A percentile compares a stretch with the other conserved stretches of the same genome.
These are phyloP conservation scores for Dermochelys coriacea DNA, from an alignment of 2,797 vertebrate species.

Conservation along the genomic window DNA sequence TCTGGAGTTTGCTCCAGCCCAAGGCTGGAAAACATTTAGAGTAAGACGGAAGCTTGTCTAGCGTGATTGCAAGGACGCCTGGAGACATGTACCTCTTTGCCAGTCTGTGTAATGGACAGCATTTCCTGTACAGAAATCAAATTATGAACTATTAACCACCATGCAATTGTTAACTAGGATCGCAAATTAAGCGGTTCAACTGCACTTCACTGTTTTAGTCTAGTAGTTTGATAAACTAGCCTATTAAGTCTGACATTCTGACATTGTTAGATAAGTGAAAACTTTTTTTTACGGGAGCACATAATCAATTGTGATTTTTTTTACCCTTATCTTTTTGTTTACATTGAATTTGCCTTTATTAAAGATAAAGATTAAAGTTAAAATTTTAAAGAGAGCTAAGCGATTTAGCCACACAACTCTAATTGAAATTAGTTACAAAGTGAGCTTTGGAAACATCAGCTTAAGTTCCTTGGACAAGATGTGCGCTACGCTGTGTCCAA, in stretches of 20 bases:
- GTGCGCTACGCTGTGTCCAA: not conserved
- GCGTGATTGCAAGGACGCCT: rapidly evolving
- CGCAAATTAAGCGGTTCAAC: conserved; percentile 19
- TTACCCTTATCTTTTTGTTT: conserved; percentile 33
- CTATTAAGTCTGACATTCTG: conserved; percentile 23
- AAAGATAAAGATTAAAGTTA: conserved; percentile 24
- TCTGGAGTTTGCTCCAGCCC: not conserved
- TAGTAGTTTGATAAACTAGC: conserved; percentile 7
- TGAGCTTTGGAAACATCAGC: not conserved
- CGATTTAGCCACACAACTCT: not conserved
- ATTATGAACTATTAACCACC: not conserved
- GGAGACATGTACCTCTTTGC: not conserved
- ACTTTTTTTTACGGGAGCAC: not conserved
- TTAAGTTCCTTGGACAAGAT: conserved; percentile 1
- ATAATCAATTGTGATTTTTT: conserved; percentile 29
- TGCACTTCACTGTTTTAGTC: conserved; percentile 38
- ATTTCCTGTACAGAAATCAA: conserved; percentile 14
- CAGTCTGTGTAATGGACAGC: not conserved
- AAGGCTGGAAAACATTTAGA: not conserved
- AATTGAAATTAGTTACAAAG: not conserved
- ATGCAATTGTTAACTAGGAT: not conserved
- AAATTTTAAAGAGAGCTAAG: not conserved
- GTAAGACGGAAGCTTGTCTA: not conserved
- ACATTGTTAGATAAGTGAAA: conserved; percentile 46
- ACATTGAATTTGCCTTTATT: conserved; percentile 34